A percentile compares a stretch with the other conserved stretches of the same genome.
These are phyloP conservation scores for Hydropsyche tenuis DNA, from an alignment of 1,140 invertebrate species.

Conservation along the genomic window DNA sequence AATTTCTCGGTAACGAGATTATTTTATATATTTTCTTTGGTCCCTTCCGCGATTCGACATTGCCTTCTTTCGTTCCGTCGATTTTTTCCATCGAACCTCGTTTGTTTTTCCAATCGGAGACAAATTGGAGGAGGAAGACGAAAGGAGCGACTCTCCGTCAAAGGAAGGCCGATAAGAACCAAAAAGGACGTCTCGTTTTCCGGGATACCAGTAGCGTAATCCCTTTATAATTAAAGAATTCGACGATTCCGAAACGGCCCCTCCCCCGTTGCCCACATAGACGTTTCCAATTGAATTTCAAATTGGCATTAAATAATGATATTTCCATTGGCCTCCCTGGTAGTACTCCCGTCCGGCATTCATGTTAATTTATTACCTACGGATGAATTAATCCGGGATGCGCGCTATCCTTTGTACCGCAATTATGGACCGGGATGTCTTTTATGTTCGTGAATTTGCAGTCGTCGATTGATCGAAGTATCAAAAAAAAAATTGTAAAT, in stretches of 20 bases:
- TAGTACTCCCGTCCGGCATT: neutral
- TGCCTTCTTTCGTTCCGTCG: constrained; percentile 2
- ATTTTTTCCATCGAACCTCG: neutral
- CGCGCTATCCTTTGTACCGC: constrained; percentile 27
- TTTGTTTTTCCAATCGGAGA: constrained; percentile 26
- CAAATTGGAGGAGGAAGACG: constrained; percentile 1
- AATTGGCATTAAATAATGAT: constrained; percentile 47
- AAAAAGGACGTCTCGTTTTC: constrained; percentile 9
- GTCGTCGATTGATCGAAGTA: neutral
- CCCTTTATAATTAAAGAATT: constrained; percentile 48
- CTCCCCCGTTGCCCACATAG: constrained; percentile 1
- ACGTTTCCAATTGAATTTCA: constrained; percentile 46
- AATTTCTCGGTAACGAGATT: constrained; percentile 20
- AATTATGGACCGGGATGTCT: constrained; percentile 18
- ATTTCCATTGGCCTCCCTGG: constrained; percentile 25
- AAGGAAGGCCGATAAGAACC: constrained; percentile 5
- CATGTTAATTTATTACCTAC: constrained; percentile 44
- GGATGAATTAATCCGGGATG: constrained; percentile 32
- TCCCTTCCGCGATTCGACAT: neutral
- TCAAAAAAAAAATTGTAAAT: neutral
- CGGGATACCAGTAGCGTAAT: constrained; percentile 39
- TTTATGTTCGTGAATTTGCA: constrained; percentile 19
- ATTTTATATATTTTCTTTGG: constrained; percentile 18
- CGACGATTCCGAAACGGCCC: neutral
- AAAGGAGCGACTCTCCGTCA: neutral